Evolutionary conservation across 1,140 invertebrate species (phyloP), one percentile per base, ranked within the genome.

Genomic region (Aradophagus sp.): DNA sequence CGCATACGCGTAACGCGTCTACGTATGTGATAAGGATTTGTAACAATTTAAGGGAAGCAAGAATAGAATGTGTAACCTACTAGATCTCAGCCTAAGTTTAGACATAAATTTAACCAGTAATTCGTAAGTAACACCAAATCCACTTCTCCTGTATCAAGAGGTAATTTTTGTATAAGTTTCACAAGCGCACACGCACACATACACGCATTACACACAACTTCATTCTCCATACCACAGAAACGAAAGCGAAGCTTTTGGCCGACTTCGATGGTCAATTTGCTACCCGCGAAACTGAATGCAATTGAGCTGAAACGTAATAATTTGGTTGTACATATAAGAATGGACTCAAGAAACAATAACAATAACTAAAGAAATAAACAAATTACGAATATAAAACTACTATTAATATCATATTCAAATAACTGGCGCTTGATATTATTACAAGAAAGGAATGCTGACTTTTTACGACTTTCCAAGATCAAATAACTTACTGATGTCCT

Each of bases 71-170:
- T 80, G 75, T 84, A 80, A 82, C 74, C 79, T 80, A 80, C 67
- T 82, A 84, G 80, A 85, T 84, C 84, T 84, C 82, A 85, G 77
- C 72, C 77, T 83, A 84, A 85, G 78, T 80, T 79, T 76, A 77
- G 58, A 70, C 47, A 53, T 66, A 72, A 70, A 45, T 59, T 70
- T 74, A 73, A 65, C 66, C 65, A 74, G 65, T 80, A 79, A 75
- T 74, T 78, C 76, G 65, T 84, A 84, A 83, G 78, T 80, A 84
- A 84, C 80, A 84, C 81, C 82, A 84, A 84, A 84, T 80, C 80
- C 78, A 83, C 77, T 79, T 55, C 73, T 62, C 45, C 67, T 81
- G 75, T 82, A 83, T 80, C 68, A 80, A 83, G 68, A 83, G 75
- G 35, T 79, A 81, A 84, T 82, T 85, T 84, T 84, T 84, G 80